Evolutionary conservation across 37 sponge, comb jelly and placozoan genomes (phyloP).

Genomic region (Cliona cf. orientalis): DNA sequence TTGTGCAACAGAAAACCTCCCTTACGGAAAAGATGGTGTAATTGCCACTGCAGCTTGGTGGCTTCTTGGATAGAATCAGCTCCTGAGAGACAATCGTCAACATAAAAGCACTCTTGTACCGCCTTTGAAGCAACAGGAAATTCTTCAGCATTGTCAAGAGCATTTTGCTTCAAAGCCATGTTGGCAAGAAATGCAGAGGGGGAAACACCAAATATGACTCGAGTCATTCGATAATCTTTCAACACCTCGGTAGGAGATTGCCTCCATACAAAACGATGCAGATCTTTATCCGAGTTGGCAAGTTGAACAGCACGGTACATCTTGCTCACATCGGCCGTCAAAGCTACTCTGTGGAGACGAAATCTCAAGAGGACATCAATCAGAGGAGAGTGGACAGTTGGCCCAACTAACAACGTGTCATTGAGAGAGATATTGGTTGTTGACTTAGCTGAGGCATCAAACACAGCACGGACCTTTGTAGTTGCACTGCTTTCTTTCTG

Average conservation of each 20-base stretch:
- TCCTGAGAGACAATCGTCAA: constrained; percentile 12
- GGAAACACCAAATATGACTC: constrained; percentile 41
- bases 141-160: constrained; percentile 2
- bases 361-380: constrained; percentile 27
- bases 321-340: constrained; percentile 10
- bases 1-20: constrained; percentile 12
- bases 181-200: constrained; percentile 21
- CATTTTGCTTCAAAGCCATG: constrained; percentile 18
- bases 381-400: constrained; percentile 11
- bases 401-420: constrained; percentile 14
- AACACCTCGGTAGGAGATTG: neutral
- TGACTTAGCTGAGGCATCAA: constrained; percentile 35
- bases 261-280: constrained; percentile 30
- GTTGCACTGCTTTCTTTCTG: constrained; percentile 19
- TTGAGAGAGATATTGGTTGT: constrained; percentile 10
- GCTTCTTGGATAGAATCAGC: constrained; percentile 14
- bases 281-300: constrained; percentile 10
- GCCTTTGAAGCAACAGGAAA: neutral
- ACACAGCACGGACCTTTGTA: constrained; percentile 19
- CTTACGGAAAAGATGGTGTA: neutral
- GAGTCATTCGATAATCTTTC: constrained; percentile 24
- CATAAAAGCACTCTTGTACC: constrained; percentile 1
- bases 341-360: constrained; percentile 12
- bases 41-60: neutral
- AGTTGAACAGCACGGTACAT: constrained; percentile 5